Evolutionary conservation across 1,140 invertebrate genomes (phyloP), one percentile per base, ranked within the genome.

Genomic region (Apis laboriosa): DNA sequence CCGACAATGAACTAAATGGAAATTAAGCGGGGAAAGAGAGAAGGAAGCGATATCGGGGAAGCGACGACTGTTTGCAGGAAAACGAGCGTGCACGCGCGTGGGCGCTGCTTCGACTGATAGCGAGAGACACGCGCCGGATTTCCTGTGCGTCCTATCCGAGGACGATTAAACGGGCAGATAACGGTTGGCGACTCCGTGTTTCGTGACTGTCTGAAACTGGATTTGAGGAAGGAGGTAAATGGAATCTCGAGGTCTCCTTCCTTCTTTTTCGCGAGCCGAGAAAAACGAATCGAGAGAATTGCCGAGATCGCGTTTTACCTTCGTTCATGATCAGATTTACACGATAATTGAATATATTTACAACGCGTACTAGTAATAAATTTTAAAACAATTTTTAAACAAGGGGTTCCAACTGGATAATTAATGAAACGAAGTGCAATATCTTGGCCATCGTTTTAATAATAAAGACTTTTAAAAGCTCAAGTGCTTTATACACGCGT

Each of bases 51-150:
- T 58, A 43, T 28, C 43, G n/a, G 19, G 74, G 5, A 0, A 43
- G 51, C 58, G 13, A 4, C 70, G 21, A 24, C 21, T 11, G 34
- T 28, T 13, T 43, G 55, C 49, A 77, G 21, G 53, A 28, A 49
- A 78, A 77, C 9, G 61, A 68, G 19, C 15, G 58, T 51, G 15
- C 19, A 28, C 58, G 13, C n/a, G 58, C 75, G 88, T 80, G 80
- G 83, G 77, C 24, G 77, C 73, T 84, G 78, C 51, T 72, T 61
- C 64, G 75, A 67, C 73, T 86, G 87, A 86, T 88, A 89, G 53
- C 78, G 55, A 9, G 53, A 55, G 76, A 82, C 82, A 88, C 79
- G 71, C 77, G 79, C 87, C 88, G 88, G 88, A 89, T 87, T 85
- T 89, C 85, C 83, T 24, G 75, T 34, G 67, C 56, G 68, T 74